Evolutionary conservation across 64 coral and sea anemone species (phyloP).

Genomic region (Porites lutea): DNA sequence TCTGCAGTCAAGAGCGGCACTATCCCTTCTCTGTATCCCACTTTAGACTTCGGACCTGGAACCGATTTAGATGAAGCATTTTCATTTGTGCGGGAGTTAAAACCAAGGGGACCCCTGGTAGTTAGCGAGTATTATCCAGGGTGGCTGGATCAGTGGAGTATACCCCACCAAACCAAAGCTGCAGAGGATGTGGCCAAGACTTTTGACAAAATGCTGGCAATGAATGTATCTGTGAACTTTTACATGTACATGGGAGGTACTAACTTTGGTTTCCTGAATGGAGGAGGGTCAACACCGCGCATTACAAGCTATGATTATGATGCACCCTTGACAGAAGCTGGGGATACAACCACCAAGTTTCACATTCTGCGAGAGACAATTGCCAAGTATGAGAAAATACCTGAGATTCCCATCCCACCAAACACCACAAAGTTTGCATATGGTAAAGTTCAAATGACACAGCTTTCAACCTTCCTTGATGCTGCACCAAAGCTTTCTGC

Average conservation of each 20-base stretch:
- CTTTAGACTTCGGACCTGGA: constrained; percentile 64
- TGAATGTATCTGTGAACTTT: constrained; percentile 36
- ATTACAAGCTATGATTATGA: constrained; percentile 60
- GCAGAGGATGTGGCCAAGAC: constrained; percentile 54
- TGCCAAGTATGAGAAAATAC: constrained; percentile 42
- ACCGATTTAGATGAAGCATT: constrained; percentile 67
- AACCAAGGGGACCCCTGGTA: constrained; percentile 79
- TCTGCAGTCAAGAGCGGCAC: constrained; percentile 58
- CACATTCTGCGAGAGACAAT: constrained; percentile 74
- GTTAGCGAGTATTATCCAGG: constrained; percentile 89
- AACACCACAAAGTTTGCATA: constrained; percentile 78
- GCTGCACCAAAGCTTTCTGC: constrained; percentile 36
- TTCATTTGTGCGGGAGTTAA: constrained; percentile 69
- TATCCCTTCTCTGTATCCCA: constrained; percentile 77
- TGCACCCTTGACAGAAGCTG: constrained; percentile 45
- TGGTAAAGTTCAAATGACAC: constrained; percentile 73
- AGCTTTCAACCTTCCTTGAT: not conserved
- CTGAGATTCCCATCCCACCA: constrained; percentile 37
- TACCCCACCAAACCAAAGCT: constrained; percentile 58
- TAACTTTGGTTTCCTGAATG: constrained; percentile 94
- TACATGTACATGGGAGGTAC: constrained; percentile 95
- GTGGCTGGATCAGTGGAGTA: constrained; percentile 82
- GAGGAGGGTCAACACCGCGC: constrained; percentile 61
- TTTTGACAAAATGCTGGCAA: not conserved
- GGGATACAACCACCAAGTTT: constrained; percentile 83